Conservation (phyloP, 2,888 invertebrate species). For the Chalcis sispes region DNA sequence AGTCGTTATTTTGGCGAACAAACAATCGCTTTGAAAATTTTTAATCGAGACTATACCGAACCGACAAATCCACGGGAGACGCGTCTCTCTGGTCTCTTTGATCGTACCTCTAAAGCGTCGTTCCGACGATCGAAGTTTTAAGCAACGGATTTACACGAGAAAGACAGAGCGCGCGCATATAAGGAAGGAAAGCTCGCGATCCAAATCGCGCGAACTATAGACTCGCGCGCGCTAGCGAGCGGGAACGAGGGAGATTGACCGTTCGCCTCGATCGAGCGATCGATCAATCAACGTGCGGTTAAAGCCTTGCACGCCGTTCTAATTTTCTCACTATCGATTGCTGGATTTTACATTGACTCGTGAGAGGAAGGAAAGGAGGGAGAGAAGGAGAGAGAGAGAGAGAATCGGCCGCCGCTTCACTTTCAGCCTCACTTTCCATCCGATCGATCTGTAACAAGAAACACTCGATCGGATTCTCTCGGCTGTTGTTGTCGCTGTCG, state of each 20-base stretch:
- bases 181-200: slow-evolving; percentile 1
- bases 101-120: too few relatives aligned
- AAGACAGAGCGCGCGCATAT: slow-evolving; percentile 3
- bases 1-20: too few relatives aligned
- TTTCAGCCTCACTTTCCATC: slow-evolving; percentile 50
- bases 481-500: background rate
- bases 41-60: background rate
- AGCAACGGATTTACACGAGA: slow-evolving; percentile 21
- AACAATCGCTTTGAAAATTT: background rate
- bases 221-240: too few relatives aligned
- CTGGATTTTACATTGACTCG: slow-evolving; percentile 33
- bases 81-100: background rate
- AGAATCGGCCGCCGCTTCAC: slow-evolving; percentile 33
- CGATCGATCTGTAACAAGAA: slow-evolving; percentile 48
- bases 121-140: background rate
- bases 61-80: background rate
- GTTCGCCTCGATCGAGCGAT: slow-evolving; percentile 16
- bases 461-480: slow-evolving; percentile 36
- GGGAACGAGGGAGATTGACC: too few relatives aligned
- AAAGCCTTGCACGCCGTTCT: slow-evolving; percentile 24
- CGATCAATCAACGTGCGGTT: slow-evolving; percentile 33
- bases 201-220: slow-evolving; percentile 19
- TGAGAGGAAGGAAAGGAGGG: slow-evolving; percentile 1
- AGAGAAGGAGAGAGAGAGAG: slow-evolving; percentile 3
- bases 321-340: slow-evolving; percentile 34